These are phyloP conservation scores for Dicerorhinus sumatrensis DNA, from an alignment of 2,113 vertebrate species.

Conservation along the genomic window DNA sequence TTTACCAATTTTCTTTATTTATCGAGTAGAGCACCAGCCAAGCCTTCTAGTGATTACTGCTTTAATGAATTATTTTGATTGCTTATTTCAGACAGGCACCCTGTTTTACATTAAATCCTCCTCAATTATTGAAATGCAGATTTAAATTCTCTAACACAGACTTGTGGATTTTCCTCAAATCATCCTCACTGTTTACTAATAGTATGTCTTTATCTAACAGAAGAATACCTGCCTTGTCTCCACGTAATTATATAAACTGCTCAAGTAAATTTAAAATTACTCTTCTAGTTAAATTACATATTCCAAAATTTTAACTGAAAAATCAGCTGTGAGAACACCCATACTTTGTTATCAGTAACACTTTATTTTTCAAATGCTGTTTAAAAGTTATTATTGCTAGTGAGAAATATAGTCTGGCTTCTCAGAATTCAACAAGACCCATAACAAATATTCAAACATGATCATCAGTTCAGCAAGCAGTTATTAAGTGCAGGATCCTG, in stretches of 20 bases:
- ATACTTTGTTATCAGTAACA: conserved; percentile 21
- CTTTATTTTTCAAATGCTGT: not conserved
- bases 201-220: conserved; percentile 80
- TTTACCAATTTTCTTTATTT: conserved; percentile 79
- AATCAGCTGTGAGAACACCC: conserved; percentile 3
- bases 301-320: conserved; percentile 63
- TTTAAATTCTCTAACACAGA: conserved; percentile 80
- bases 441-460: conserved; percentile 34
- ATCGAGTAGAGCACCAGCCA: conserved; percentile 73
- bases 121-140: conserved; percentile 85
- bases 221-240: conserved; percentile 73
- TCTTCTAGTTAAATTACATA: conserved; percentile 69
- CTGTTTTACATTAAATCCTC: conserved; percentile 82
- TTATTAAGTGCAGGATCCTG: not conserved
- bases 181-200: conserved; percentile 82
- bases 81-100: conserved; percentile 83
- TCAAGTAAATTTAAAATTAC: conserved; percentile 75
- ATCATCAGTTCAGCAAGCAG: not conserved
- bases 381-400: not conserved
- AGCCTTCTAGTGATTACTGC: conserved; percentile 78
- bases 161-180: conserved; percentile 80
- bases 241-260: conserved; percentile 76
- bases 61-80: conserved; percentile 87
- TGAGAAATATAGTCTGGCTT: not conserved
- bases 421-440: conserved; percentile 10